phyloP scores from a whole-genome alignment of 2,797 vertebrate genomes.

The Gobio occitaniae region DNA sequence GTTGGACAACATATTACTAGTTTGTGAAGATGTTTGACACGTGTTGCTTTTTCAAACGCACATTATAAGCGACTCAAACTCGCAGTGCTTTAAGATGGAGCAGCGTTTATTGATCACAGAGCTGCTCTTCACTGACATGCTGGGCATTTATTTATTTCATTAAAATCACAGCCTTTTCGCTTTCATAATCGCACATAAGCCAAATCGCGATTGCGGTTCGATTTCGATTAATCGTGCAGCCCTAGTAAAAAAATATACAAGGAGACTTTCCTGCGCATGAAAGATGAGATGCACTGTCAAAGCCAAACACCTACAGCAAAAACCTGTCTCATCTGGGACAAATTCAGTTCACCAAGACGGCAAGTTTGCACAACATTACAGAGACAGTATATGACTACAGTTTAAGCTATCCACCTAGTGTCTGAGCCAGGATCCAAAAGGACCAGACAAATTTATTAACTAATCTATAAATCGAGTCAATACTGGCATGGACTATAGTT shows the following conservation, averaged over 20 bases:
- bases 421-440: conserved; percentile 24
- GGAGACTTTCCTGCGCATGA: background rate
- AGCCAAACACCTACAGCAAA: background rate
- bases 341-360: background rate
- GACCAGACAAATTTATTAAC: background rate
- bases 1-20: too few species aligned
- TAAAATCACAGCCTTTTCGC: too few species aligned
- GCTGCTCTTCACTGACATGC: too few species aligned
- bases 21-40: too few species aligned
- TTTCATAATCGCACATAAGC: too few species aligned
- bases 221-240: too few species aligned
- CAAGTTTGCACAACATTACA: conserved; percentile 39
- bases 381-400: background rate
- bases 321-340: background rate
- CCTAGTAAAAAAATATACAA: background rate
- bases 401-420: conserved; percentile 61
- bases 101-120: too few species aligned
- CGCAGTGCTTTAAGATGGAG: too few species aligned
- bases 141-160: too few species aligned
- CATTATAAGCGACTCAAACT: too few species aligned
- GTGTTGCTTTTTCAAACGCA: too few species aligned
- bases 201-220: too few species aligned
- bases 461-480: background rate
- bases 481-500: background rate
- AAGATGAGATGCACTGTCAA: background rate